Conservation (phyloP, 2,797 vertebrate genomes). For the Hyperoplus immaculatus region DNA sequence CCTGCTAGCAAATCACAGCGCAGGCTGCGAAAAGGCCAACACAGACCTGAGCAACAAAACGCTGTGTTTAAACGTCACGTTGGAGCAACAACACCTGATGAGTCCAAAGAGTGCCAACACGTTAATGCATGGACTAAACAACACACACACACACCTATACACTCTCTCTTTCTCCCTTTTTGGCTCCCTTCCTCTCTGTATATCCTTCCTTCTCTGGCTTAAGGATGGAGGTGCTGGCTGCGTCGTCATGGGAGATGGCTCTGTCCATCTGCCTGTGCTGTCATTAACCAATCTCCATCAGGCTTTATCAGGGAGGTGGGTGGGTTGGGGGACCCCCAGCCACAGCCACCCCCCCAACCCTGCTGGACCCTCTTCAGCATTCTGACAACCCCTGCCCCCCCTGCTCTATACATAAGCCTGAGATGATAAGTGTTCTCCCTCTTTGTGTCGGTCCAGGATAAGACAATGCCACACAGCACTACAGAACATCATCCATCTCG, state of each 20-base stretch:
- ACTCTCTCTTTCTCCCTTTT: constrained; percentile 1
- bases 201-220: constrained; percentile 55
- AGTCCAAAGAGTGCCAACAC: background rate
- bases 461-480: constrained; percentile 85
- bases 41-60: constrained; percentile 21
- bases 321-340: constrained; percentile 18
- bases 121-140: background rate
- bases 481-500: constrained; percentile 88
- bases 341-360: constrained; percentile 40
- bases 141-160: constrained; percentile 7
- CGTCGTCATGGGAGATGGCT: constrained; percentile 74
- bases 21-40: constrained; percentile 40
- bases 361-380: constrained; percentile 68
- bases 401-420: constrained; percentile 81
- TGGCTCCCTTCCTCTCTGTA: constrained; percentile 26
- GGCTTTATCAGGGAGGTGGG: constrained; percentile 71
- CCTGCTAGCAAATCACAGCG: constrained; percentile 76
- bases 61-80: constrained; percentile 22
- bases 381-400: constrained; percentile 79
- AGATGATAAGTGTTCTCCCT: constrained; percentile 86
- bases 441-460: constrained; percentile 80
- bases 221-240: constrained; percentile 66
- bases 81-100: background rate
- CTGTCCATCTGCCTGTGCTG: constrained; percentile 84
- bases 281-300: constrained; percentile 83